These are phyloP conservation scores for Pseudotriccus pelzelni DNA, from an alignment of 2,797 vertebrate genomes.

Conservation along the genomic window DNA sequence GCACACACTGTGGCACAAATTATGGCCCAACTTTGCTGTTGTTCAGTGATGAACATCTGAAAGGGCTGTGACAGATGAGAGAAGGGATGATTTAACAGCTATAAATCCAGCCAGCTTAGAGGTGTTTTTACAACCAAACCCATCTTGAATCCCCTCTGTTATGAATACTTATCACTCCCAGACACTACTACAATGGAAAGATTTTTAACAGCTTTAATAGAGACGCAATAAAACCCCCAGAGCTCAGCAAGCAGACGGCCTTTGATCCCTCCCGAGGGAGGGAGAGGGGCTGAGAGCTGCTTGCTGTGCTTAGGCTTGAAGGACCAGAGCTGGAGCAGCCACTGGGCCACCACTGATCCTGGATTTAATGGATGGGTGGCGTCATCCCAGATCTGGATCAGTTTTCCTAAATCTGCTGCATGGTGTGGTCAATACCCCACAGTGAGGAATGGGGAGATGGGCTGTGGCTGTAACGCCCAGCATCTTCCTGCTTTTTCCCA, in stretches of 20 bases:
- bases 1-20: neutral
- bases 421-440: accelerated
- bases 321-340: neutral
- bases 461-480: accelerated
- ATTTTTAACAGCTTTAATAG: constrained; percentile 29
- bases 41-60: constrained; percentile 13
- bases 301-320: neutral
- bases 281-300: neutral
- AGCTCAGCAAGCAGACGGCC: neutral
- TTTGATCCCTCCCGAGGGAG: neutral
- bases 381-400: neutral
- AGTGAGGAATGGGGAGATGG: neutral
- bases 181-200: constrained; percentile 1
- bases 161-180: constrained; percentile 45
- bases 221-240: neutral
- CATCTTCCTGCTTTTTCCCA: neutral
- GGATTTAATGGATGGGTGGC: neutral
- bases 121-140: constrained; percentile 54
- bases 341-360: accelerated
- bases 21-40: neutral
- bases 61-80: constrained; percentile 28
- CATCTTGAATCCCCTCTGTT: constrained; percentile 39
- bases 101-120: constrained; percentile 56
- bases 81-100: constrained; percentile 39
- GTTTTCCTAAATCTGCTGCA: neutral